phyloP scores from a whole-genome alignment of 2,113 vertebrate species.

The Myocastor coypus region DNA sequence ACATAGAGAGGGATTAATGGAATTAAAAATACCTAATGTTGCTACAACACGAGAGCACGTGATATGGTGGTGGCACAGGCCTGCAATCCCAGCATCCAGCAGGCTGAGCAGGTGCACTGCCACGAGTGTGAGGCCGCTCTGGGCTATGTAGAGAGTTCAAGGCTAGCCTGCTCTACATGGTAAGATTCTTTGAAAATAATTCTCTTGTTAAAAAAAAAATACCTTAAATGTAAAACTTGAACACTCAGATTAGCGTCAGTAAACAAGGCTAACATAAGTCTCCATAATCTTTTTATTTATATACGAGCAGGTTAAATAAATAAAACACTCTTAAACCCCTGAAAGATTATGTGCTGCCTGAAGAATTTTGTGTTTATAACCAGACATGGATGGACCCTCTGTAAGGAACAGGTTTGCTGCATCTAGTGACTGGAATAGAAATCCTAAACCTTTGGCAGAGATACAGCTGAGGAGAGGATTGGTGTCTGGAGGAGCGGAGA shows the following conservation, averaged over 20 bases:
- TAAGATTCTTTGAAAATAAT: neutral
- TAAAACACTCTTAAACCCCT: conserved; percentile 31
- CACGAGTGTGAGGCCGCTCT: neutral
- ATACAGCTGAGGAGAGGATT: conserved; percentile 56
- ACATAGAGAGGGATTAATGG: neutral
- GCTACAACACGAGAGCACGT: neutral
- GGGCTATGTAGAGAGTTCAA: neutral
- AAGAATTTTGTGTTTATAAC: conserved; percentile 67
- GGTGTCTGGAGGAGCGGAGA: conserved; percentile 55
- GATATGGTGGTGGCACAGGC: neutral
- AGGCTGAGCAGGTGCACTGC: neutral
- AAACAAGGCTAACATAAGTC: neutral
- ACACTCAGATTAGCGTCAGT: neutral
- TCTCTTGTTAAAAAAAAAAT: neutral
- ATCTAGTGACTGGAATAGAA: conserved; percentile 60
- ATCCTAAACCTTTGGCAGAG: conserved; percentile 41
- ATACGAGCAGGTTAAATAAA: neutral
- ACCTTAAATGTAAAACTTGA: neutral
- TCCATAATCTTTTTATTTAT: conserved; percentile 43
- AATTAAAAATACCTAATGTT: neutral
- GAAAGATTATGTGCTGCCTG: conserved; percentile 68
- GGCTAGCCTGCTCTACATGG: neutral
- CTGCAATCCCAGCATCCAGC: neutral
- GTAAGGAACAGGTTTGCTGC: conserved; percentile 57
- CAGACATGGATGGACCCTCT: conserved; percentile 59